These are phyloP conservation scores for Ambastaia sidthimunki DNA, from an alignment of 2,797 vertebrate species.

Conservation along the genomic window DNA sequence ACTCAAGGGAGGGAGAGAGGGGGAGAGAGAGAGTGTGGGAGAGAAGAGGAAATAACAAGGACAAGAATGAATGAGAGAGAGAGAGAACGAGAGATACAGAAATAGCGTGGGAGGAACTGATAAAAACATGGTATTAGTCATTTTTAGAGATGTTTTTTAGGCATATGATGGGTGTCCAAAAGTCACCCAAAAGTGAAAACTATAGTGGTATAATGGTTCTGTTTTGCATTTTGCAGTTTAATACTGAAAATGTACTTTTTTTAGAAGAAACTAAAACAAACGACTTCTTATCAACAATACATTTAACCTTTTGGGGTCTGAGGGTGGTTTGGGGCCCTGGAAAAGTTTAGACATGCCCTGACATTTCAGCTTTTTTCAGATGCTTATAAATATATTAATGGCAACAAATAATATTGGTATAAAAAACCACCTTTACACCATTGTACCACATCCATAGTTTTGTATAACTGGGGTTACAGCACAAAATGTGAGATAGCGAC, in stretches of 20 bases:
- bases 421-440: background rate
- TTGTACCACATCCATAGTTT: background rate
- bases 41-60: conserved; percentile 5
- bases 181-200: background rate
- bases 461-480: background rate
- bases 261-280: too few species aligned
- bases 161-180: background rate
- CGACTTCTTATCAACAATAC: too few species aligned
- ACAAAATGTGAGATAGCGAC: background rate
- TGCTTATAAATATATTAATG: too few species aligned
- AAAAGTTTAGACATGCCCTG: too few species aligned
- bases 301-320: too few species aligned
- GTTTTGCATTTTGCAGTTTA: too few species aligned
- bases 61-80: background rate
- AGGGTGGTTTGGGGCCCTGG: too few species aligned
- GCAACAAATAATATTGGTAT: background rate
- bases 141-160: background rate
- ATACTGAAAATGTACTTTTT: too few species aligned
- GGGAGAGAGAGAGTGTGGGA: background rate
- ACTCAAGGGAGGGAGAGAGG: conserved; percentile 22
- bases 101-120: background rate
- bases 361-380: too few species aligned
- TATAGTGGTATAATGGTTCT: background rate
- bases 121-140: background rate
- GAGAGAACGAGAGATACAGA: background rate